phyloP scores from a whole-genome alignment of 2,113 vertebrate genomes.

The Atrichornis clamosus region DNA sequence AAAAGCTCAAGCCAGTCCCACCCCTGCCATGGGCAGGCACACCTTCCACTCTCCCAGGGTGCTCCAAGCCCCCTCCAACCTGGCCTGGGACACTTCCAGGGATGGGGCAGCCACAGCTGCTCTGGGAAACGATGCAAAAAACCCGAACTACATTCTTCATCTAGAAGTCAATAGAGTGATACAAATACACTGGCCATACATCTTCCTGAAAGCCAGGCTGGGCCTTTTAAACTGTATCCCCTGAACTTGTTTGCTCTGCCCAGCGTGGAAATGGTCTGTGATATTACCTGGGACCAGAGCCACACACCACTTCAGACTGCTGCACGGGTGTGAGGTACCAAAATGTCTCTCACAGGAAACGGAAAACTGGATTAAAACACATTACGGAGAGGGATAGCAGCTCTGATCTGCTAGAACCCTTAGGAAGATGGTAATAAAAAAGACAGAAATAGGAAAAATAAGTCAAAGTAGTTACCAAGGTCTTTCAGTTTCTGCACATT shows the following conservation, averaged over 20 bases:
- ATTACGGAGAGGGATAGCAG: accelerated
- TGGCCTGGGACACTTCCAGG: neutral
- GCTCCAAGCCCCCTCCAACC: neutral
- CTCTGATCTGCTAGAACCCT: accelerated
- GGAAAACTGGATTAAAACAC: accelerated
- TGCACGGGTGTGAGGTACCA: accelerated
- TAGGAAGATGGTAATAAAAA: accelerated
- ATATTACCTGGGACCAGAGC: accelerated
- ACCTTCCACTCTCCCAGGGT: accelerated
- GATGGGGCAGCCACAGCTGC: neutral
- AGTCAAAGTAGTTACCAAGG: conserved; percentile 72
- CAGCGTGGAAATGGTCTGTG: accelerated
- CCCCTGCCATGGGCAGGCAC: neutral
- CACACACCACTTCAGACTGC: accelerated
- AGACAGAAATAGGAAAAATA: accelerated
- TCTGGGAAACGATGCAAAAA: accelerated
- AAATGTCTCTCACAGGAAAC: accelerated
- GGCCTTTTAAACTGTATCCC: neutral
- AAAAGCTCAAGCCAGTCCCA: accelerated
- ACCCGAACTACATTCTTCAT: accelerated
- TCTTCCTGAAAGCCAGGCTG: accelerated
- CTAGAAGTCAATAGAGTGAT: neutral
- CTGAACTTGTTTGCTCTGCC: neutral
- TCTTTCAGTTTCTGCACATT: conserved; percentile 81
- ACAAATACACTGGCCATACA: accelerated